phyloP scores from a whole-genome alignment of 53 echinoderm and acorn worm genomes.

The Temnopleurus reevesii region DNA sequence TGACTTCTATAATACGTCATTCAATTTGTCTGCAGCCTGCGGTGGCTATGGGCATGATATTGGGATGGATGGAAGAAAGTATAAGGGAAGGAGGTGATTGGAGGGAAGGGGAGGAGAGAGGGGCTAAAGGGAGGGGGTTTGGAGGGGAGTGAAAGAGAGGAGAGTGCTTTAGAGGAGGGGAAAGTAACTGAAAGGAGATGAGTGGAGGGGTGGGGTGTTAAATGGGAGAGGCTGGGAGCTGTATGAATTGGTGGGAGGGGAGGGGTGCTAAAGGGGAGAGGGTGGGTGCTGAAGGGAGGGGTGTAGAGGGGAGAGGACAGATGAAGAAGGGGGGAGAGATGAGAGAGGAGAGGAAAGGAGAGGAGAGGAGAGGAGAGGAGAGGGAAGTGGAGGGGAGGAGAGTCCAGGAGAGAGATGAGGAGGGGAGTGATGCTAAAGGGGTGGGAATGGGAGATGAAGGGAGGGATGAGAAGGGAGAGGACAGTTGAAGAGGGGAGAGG shows the following conservation, averaged over 20 bases:
- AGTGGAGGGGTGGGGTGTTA: neutral
- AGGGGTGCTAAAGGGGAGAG: neutral
- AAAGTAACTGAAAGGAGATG: neutral
- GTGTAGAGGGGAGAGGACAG: too few relatives aligned
- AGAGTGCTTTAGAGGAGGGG: neutral
- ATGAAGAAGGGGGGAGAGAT: neutral
- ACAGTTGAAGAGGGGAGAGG: neutral
- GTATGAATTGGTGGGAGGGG: neutral
- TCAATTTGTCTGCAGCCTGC: slow-evolving; percentile 25
- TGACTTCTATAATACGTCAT: slow-evolving; percentile 15
- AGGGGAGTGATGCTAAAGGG: neutral
- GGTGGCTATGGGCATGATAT: neutral
- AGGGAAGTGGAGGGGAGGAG: neutral
- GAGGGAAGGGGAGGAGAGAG: too few relatives aligned
- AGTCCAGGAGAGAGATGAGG: neutral
- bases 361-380: neutral
- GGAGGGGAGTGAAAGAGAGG: neutral
- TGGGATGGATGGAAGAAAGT: too few relatives aligned
- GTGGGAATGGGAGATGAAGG: neutral
- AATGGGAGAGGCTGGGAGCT: neutral
- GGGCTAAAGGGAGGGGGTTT: too few relatives aligned
- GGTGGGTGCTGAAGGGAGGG: neutral
- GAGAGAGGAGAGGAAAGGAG: neutral
- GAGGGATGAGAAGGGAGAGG: neutral
- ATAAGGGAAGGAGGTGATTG: too few relatives aligned